Evolutionary conservation across 1,140 invertebrate species (phyloP).

Genomic region (Temnothorax nylanderi): DNA sequence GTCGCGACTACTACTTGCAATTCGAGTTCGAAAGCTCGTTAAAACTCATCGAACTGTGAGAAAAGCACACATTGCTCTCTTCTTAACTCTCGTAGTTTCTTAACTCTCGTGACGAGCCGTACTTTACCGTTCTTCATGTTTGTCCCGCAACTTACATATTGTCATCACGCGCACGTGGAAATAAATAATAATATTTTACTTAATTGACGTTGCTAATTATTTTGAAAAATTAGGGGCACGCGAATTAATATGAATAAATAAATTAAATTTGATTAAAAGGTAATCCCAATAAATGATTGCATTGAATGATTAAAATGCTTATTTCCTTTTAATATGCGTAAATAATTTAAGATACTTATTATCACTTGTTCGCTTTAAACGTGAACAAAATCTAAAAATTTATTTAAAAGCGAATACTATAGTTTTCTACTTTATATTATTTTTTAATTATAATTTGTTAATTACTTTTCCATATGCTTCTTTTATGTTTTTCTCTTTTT

Average conservation of each 20-base stretch:
- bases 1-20: conserved; percentile 27
- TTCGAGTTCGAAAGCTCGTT: conserved; percentile 49
- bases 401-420: neutral
- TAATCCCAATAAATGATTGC: neutral
- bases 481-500: neutral
- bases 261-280: conserved; percentile 2
- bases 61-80: conserved; percentile 19
- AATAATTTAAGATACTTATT: neutral
- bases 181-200: neutral
- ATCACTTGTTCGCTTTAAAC: neutral
- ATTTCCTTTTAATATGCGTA: neutral
- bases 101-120: conserved; percentile 7
- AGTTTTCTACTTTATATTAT: neutral
- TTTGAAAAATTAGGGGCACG: neutral
- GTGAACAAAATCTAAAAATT: neutral
- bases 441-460: neutral
- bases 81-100: conserved; percentile 25
- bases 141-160: neutral
- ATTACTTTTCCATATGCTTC: neutral
- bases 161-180: neutral
- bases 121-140: neutral
- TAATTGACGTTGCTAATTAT: neutral
- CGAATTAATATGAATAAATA: neutral
- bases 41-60: conserved; percentile 56
- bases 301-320: neutral